phyloP scores from a whole-genome alignment of 2,797 vertebrate species.

The Sebastes iracundus region DNA sequence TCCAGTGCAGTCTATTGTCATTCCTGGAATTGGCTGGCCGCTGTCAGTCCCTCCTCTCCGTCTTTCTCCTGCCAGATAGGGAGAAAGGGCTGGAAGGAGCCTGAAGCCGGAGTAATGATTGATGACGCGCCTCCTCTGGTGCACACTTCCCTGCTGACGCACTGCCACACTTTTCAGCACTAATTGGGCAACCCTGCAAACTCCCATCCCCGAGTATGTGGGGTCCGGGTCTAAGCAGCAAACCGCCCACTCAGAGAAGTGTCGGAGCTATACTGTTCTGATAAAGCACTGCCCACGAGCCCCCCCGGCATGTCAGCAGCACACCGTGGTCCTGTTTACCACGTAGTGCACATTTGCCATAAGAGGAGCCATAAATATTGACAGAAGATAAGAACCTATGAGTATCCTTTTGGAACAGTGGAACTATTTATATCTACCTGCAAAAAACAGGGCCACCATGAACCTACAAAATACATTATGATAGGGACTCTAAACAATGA shows the following conservation, averaged over 20 bases:
- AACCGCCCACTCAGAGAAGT: constrained; percentile 70
- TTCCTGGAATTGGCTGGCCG: constrained; percentile 60
- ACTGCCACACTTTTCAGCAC: constrained; percentile 81
- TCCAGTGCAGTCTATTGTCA: constrained; percentile 47
- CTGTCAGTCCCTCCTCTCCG: constrained; percentile 54
- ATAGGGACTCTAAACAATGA: constrained; percentile 49
- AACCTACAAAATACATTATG: constrained; percentile 30
- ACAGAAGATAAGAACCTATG: constrained; percentile 36
- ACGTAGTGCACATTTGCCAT: constrained; percentile 44
- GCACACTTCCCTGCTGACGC: constrained; percentile 83
- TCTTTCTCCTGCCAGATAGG: constrained; percentile 59
- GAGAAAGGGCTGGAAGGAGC: constrained; percentile 67
- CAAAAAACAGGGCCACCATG: not conserved
- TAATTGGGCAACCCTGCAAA: constrained; percentile 85
- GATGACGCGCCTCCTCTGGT: constrained; percentile 84
- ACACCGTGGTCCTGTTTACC: constrained; percentile 42
- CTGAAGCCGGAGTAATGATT: constrained; percentile 82
- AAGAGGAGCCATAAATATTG: constrained; percentile 27
- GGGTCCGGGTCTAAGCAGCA: constrained; percentile 67
- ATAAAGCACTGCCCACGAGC: constrained; percentile 58
- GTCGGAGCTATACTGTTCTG: constrained; percentile 59
- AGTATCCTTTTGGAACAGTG: constrained; percentile 16
- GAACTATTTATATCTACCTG: constrained; percentile 13
- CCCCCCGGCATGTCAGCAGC: constrained; percentile 29
- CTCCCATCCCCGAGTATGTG: constrained; percentile 61